Percentiles rank a stretch among this genome's conserved stretches.
phyloP scores from a whole-genome alignment of 2,888 invertebrate genomes.

The Ornithoptera alexandrae region DNA sequence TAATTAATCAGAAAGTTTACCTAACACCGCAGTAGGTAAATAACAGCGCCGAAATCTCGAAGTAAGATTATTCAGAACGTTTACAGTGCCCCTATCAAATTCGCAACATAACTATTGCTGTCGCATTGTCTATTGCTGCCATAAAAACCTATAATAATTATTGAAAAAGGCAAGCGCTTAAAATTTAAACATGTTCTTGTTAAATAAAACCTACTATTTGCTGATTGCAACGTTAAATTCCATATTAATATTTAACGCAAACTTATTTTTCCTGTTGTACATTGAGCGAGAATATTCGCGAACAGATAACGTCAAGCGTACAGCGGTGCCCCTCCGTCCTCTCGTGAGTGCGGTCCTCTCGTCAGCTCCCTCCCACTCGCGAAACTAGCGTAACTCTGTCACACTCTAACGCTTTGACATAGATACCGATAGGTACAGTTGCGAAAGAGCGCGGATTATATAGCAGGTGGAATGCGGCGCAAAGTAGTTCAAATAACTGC shows the following conservation, averaged over 20 bases:
- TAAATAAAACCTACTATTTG: constrained; percentile 32
- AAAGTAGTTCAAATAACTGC: constrained; percentile 77
- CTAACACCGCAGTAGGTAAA: constrained; percentile 28
- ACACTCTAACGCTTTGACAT: constrained; percentile 65
- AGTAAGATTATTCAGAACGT: constrained; percentile 53
- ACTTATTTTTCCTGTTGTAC: constrained; percentile 72
- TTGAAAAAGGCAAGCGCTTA: constrained; percentile 40
- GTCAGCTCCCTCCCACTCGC: constrained; percentile 47
- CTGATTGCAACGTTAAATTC: constrained; percentile 39
- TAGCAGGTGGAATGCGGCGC: constrained; percentile 77
- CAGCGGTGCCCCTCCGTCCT: constrained; percentile 68
- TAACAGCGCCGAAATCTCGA: constrained; percentile 32
- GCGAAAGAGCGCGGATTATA: constrained; percentile 80
- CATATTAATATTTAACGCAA: constrained; percentile 48
- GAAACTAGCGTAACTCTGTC: constrained; percentile 40
- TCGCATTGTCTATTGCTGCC: constrained; percentile 12
- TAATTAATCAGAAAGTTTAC: constrained; percentile 35
- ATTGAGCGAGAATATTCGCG: constrained; percentile 77
- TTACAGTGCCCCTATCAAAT: constrained; percentile 52
- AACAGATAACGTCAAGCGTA: constrained; percentile 72
- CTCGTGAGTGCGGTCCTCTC: constrained; percentile 69
- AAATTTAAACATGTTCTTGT: constrained; percentile 32
- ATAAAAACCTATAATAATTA: constrained; percentile 49
- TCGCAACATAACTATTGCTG: constrained; percentile 38
- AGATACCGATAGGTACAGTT: constrained; percentile 71